Conservation (phyloP, 2,797 vertebrate genomes). For the Neosalanx taihuensis region DNA sequence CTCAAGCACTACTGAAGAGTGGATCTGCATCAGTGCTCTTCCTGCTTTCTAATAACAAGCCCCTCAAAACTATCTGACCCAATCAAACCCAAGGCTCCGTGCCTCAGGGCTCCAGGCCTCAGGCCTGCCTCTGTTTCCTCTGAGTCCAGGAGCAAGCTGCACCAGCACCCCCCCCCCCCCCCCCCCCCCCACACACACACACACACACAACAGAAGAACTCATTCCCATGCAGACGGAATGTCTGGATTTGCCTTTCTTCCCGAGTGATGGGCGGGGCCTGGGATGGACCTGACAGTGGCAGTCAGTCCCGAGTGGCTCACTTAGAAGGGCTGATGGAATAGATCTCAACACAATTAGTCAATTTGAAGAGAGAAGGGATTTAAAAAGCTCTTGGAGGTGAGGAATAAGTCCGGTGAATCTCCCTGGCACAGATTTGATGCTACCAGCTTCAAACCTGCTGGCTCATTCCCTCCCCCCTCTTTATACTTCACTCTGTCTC, state of each 20-base stretch:
- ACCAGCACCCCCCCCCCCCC: conserved; percentile 18
- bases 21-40: not conserved
- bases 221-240: conserved; percentile 63
- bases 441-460: conserved; percentile 17
- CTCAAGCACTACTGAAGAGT: not conserved
- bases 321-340: conserved; percentile 66
- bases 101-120: too few species aligned
- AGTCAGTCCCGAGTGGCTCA: conserved; percentile 71
- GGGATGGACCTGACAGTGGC: conserved; percentile 72
- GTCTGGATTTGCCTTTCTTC: conserved; percentile 60
- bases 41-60: too few species aligned
- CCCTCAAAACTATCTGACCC: too few species aligned
- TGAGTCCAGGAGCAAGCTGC: conserved; percentile 19
- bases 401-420: conserved; percentile 39
- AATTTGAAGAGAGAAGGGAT: conserved; percentile 45
- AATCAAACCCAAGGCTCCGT: too few species aligned
- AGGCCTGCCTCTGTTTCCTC: not conserved
- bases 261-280: conserved; percentile 64
- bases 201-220: conserved; percentile 25
- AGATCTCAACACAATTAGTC: conserved; percentile 71
- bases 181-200: conserved; percentile 8
- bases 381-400: conserved; percentile 47
- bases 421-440: conserved; percentile 39
- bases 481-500: too few species aligned
- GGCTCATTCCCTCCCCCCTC: not conserved